Base-by-base conservation (phyloP, 2,888 invertebrate genomes). In the Platycnemis pennipes region DNA sequence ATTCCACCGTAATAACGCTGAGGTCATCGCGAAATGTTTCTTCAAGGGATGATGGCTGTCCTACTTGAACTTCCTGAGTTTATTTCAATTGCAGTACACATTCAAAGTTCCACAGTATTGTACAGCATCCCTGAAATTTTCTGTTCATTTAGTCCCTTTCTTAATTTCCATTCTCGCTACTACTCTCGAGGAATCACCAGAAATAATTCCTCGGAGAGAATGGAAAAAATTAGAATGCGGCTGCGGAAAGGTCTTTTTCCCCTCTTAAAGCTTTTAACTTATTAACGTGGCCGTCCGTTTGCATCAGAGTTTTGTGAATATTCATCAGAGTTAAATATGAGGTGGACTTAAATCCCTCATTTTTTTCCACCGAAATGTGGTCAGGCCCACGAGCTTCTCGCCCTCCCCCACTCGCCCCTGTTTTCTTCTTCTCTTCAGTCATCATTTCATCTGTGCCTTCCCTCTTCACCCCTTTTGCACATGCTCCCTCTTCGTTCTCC, bases 311-410 rank as follows among this genome's bases (percentile, higher is more conserved):
- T 69, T n/a, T 69, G 31, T 69, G 69, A 69, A 69, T 69, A 69
- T 69, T 69, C 69, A 69, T 69, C 69, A 69, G 69, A 69, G 69
- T 69, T 69, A 69, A 69, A 69, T 69, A 69, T 69, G 69, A 69
- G n/a, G n/a, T 69, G 69, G 69, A n/a, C 69, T 31, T 69, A 69
- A 69, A 69, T 69, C 69, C 69, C 69, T 69, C 31, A n/a, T 69
- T 69, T 69, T 31, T 69, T 69, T 31, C 56, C 56, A 8, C 69
- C 31, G 69, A 69, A 69, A 69, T 69, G 69, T 69, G 69, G 69
- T 69, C 69, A 69, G 69, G 69, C 7, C 69, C 69, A 8, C 7
- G 8, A n/a, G 69, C 69, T 13, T 31, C 69, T 8, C 3, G 69
- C 31, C 69, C 69, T n/a, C 7, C 69, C 7, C 31, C 3, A 1